These are phyloP conservation scores for Leptestheria dahalacensis DNA, from an alignment of 1,140 invertebrate species.

Conservation along the genomic window DNA sequence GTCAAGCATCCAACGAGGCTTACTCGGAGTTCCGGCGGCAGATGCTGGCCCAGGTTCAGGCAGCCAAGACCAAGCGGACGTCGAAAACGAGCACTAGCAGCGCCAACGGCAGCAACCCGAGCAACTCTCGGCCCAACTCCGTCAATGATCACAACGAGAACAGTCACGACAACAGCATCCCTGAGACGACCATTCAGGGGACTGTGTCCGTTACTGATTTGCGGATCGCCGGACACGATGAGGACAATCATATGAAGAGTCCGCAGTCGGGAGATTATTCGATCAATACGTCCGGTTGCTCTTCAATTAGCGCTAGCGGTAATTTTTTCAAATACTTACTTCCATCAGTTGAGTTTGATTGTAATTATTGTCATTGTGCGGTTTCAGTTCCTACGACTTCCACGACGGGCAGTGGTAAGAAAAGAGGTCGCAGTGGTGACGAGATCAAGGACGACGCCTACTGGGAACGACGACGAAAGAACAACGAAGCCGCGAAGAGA, in stretches of 20 bases:
- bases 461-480: conserved; percentile 71
- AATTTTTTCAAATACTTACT: no score
- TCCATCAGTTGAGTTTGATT: not conserved
- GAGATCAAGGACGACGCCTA: conserved; percentile 60
- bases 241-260: conserved; percentile 1
- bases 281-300: not conserved
- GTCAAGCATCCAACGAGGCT: conserved; percentile 37
- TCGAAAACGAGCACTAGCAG: not conserved
- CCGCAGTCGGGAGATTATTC: not conserved
- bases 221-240: not conserved
- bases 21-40: conserved; percentile 47
- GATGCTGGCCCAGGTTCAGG: conserved; percentile 45
- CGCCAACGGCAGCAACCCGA: not conserved
- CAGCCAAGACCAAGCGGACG: conserved; percentile 33
- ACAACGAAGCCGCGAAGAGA: conserved; percentile 89
- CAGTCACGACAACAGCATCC: not conserved
- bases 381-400: not conserved
- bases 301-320: not conserved
- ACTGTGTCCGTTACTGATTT: conserved; percentile 7
- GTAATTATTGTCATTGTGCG: not conserved
- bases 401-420: conserved; percentile 12
- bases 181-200: conserved; percentile 2
- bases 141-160: conserved; percentile 5
- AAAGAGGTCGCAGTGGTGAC: conserved; percentile 8
- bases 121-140: not conserved